Base-by-base conservation (phyloP, 2,888 invertebrate genomes). In the Drosophila pseudotalamancana region DNA sequence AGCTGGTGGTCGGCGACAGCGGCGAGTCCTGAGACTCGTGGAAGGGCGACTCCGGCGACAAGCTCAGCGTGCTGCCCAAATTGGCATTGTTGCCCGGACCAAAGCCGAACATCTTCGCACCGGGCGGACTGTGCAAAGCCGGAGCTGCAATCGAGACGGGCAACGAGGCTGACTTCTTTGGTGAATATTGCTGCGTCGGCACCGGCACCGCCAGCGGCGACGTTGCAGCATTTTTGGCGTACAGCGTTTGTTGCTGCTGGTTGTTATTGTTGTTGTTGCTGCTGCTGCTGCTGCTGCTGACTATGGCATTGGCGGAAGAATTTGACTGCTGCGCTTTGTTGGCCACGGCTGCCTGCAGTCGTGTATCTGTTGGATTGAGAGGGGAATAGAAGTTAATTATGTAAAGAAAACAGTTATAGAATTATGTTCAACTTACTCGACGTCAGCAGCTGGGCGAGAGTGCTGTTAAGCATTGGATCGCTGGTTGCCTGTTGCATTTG, bases 361-460 rank as follows among this genome's bases (percentile, higher is more conserved):
- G 87, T 31, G 67, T 77, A 46, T 76, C 86, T 76, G 46, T 14
- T n/a, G 34, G n/a, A n/a, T n/a, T n/a, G n/a, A n/a, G n/a, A 39
- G 37, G 6, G 50, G 29, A 29, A n/a, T 6, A 6, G 11, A 12
- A 43, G 46, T 16, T 50, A 29, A 37, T n/a, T n/a, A n/a, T n/a
- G n/a, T n/a, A n/a, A n/a, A 32, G 9, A n/a, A 21, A 21, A 12
- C 1, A 18, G 23, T 5, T 25, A 8, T 9, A 8, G 21, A 19
- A 19, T 1, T 11, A 39, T 12, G 3, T 12, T 1, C 3, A 25
- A 77, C 87, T 88, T 76, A 88, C 88, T 89, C 51, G 88, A 85
- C 46, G 95, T 95, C 75, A 97, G 94, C 71, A 97, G 93, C 89
- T 97, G 97, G 42, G 97, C 97, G 63, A 97, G 93, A 53, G 96